Evolutionary conservation across 2,113 vertebrate species (phyloP).

Genomic region (Colaptes auratus): DNA sequence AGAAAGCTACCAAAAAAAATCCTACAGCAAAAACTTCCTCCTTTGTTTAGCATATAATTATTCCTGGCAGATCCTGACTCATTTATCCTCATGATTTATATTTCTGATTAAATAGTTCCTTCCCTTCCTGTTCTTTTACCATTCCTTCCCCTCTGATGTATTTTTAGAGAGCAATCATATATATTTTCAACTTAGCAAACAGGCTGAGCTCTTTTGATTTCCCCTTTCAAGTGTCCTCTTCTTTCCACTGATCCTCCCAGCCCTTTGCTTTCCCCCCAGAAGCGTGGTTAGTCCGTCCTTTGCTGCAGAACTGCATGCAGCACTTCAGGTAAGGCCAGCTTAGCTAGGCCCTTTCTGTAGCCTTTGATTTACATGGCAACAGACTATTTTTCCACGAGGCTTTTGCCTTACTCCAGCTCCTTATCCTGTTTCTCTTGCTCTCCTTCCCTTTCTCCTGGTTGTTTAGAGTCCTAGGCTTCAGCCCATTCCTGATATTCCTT

Average conservation of each 20-base stretch:
- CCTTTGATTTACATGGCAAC: neutral
- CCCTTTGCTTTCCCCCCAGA: neutral
- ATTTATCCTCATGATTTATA: slow-evolving; percentile 38
- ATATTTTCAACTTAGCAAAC: neutral
- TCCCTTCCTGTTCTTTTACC: slow-evolving; percentile 44
- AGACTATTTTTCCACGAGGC: neutral
- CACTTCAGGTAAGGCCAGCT: neutral
- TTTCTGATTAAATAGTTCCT: slow-evolving; percentile 45
- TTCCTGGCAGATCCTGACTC: slow-evolving; percentile 19
- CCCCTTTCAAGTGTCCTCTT: neutral
- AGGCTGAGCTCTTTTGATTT: neutral
- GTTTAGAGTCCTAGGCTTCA: neutral
- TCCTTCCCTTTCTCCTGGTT: neutral
- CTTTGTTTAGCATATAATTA: slow-evolving; percentile 27
- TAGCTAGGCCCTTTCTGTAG: neutral
- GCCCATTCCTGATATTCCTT: neutral
- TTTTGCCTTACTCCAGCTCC: neutral
- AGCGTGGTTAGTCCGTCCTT: neutral
- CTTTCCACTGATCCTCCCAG: neutral
- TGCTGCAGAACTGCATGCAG: neutral
- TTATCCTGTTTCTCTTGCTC: neutral
- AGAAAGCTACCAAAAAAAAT: neutral
- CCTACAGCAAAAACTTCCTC: neutral
- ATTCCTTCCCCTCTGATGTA: slow-evolving; percentile 48
- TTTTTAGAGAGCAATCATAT: slow-evolving; percentile 44